Evolutionary conservation across 2,113 vertebrate genomes (phyloP).

Genomic region (Ptyas mucosa): DNA sequence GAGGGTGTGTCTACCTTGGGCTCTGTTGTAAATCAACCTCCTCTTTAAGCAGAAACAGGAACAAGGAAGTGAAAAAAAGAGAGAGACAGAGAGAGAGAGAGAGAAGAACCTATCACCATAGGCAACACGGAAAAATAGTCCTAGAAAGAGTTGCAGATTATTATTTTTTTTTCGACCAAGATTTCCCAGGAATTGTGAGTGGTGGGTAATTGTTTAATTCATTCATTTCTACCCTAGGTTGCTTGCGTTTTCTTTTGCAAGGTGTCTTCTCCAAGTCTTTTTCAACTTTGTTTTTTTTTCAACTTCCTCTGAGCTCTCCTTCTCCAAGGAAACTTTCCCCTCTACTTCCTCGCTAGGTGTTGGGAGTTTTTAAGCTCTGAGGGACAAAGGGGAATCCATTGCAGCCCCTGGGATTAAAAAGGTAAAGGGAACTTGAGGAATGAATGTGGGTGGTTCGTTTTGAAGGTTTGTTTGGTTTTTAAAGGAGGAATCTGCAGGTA

Average conservation of each 20-base stretch:
- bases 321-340: not conserved
- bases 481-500: not conserved
- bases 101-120: too few species aligned
- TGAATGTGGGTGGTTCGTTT: not conserved
- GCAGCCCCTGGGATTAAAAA: not conserved
- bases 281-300: too few species aligned
- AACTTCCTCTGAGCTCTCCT: not conserved
- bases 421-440: not conserved
- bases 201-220: not conserved
- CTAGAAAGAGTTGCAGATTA: not conserved
- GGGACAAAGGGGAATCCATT: not conserved
- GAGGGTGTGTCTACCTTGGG: not conserved
- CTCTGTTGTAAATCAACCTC: not conserved
- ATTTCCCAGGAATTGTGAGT: not conserved
- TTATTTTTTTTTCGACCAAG: not conserved
- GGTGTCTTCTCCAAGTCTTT: not conserved
- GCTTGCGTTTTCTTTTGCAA: not conserved
- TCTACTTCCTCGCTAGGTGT: not conserved
- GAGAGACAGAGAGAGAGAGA: too few species aligned
- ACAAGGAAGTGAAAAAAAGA: conserved; percentile 16
- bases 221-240: not conserved
- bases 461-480: not conserved
- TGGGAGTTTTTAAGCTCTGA: not conserved
- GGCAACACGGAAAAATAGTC: not conserved
- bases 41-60: not conserved